Evolutionary conservation across 2,113 vertebrate species (phyloP).

Genomic region (Mustelus asterias): DNA sequence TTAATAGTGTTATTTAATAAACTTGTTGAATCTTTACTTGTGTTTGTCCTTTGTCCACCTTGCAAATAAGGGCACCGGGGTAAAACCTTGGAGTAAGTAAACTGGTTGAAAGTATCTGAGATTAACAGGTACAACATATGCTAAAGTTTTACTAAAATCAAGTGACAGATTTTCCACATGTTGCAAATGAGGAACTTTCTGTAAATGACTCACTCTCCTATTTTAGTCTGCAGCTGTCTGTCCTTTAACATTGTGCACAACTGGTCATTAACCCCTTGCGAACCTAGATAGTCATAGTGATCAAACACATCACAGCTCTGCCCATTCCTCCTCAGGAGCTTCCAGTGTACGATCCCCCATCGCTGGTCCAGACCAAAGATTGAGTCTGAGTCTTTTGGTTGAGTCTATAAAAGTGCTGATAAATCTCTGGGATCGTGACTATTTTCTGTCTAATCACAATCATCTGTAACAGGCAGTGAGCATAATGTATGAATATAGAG

Average conservation of each 20-base stretch:
- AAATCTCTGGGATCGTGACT: not conserved
- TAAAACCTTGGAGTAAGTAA: too few relatives aligned
- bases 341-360: not conserved
- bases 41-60: too few relatives aligned
- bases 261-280: not conserved
- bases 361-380: not conserved
- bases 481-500: not conserved
- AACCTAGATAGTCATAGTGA: too few relatives aligned
- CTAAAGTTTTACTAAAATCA: not conserved
- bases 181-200: too few relatives aligned
- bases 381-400: not conserved
- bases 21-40: too few relatives aligned
- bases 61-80: too few relatives aligned
- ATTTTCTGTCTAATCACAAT: not conserved
- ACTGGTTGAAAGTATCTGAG: too few relatives aligned
- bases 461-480: not conserved
- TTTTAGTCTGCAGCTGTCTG: too few relatives aligned
- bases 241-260: not conserved
- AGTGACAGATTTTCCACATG: too few relatives aligned
- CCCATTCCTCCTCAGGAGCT: not conserved
- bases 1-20: too few relatives aligned
- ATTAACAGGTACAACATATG: too few relatives aligned
- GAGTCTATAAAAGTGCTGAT: not conserved
- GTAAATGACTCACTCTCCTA: too few relatives aligned
- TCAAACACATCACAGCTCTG: not conserved